Evolutionary conservation across 2,113 vertebrate species (phyloP), one percentile per base, ranked within the genome.

Genomic region (Phoxinus phoxinus): DNA sequence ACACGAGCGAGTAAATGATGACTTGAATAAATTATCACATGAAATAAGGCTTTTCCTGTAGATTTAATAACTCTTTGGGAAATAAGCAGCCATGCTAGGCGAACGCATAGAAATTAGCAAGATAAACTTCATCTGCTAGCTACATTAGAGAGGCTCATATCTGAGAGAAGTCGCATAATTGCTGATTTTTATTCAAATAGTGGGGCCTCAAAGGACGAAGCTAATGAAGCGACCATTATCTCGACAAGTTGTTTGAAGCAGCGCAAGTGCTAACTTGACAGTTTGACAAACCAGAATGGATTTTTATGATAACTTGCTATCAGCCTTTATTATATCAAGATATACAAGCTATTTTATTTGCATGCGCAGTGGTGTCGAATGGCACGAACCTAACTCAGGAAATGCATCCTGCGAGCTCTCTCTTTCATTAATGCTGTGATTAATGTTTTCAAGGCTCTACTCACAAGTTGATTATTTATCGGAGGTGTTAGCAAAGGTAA

Each of bases 151-250:
- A 86, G 83, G 74, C 76, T 58, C 32, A 85, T 84, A 86, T 87
- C 86, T 80, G 30, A 77, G 58, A 84, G 41, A 79, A 77, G 86
- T 83, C 82, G 53, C 83, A 8, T 86, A 86, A 67, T 86, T 87
- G 85, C 84, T 76, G 4, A 89, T 83, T 74, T 74, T 67, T 44
- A 74, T 51, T 12, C 27, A 84, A 85, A 86, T 72, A 30, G 79
- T 30, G 67, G 37, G 25, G 69, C 77, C 72, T 87, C n/a, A 80
- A 88, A 75, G 61, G 59, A 74, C 35, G 51, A 78, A 51, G 41
- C 76, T 86, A 84, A 88, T 90, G 71, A 86, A 77, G n/a, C 72
- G 7, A 41, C 67, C 32, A 84, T 63, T 83, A 76, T 88, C 87
- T 78, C 17, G 53, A 48, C 61, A 81, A 35, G 30, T 74, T 51